These are phyloP conservation scores for Drosophila picticornis DNA, from an alignment of 2,888 invertebrate genomes.

Conservation along the genomic window DNA sequence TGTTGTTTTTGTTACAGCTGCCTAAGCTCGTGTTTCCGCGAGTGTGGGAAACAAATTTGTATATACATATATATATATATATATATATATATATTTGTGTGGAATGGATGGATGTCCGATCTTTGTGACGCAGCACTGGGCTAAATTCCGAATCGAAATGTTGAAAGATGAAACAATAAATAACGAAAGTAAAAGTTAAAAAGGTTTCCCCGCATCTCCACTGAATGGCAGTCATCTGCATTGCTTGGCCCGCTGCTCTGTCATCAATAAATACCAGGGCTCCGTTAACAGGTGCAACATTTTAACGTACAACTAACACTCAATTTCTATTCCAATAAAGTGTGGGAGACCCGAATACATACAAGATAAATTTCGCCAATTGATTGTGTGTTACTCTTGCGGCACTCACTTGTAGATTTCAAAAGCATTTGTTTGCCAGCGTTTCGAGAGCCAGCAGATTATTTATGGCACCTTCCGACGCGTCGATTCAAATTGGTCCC, in stretches of 20 bases:
- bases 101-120: conserved; percentile 9
- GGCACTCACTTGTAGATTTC: conserved; percentile 20
- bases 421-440: conserved; percentile 30
- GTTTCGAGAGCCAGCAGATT: conserved; percentile 36
- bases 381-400: conserved; percentile 5
- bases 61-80: background rate
- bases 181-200: conserved; percentile 59
- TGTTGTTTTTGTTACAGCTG: conserved; percentile 8
- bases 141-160: conserved; percentile 16
- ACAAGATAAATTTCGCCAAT: conserved; percentile 13
- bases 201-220: conserved; percentile 10
- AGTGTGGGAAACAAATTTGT: conserved; percentile 24
- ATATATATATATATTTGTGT: background rate
- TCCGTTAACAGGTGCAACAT: conserved; percentile 5
- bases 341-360: conserved; percentile 2
- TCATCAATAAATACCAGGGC: conserved; percentile 10
- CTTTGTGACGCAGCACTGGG: conserved; percentile 13
- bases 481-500: conserved; percentile 47
- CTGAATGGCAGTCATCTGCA: background rate
- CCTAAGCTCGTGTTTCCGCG: conserved; percentile 8
- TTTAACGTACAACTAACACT: background rate
- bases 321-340: conserved; percentile 1
- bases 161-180: conserved; percentile 43
- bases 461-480: conserved; percentile 17
- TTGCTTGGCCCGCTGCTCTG: background rate